Evolutionary conservation across 2,888 invertebrate genomes (phyloP).

Genomic region (Opisthograptis luteolata): DNA sequence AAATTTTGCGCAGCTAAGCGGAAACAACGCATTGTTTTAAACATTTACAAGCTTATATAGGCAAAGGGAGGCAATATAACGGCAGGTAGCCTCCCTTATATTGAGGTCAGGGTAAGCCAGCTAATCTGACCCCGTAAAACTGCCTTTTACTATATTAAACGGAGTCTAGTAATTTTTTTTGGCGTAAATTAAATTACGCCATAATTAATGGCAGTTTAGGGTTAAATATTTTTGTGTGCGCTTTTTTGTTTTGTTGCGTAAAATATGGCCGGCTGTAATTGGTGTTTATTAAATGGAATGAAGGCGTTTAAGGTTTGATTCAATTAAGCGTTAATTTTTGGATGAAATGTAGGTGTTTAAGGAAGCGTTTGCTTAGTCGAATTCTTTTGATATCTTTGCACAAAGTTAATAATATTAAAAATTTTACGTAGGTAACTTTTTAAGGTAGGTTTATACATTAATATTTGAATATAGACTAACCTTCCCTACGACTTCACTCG

Average conservation of each 20-base stretch:
- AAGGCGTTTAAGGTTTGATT: background rate
- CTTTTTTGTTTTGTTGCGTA: too few species aligned
- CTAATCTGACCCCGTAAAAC: slow-evolving; percentile 34
- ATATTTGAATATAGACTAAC: too few species aligned
- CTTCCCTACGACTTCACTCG: too few species aligned
- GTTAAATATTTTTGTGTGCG: slow-evolving; percentile 24
- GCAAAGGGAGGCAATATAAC: slow-evolving; percentile 22
- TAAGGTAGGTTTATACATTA: too few species aligned
- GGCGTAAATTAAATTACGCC: slow-evolving; percentile 37
- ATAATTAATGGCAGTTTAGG: slow-evolving; percentile 35
- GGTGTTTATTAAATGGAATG: slow-evolving; percentile 18
- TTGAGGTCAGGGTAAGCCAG: slow-evolving; percentile 32
- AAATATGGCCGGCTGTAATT: slow-evolving; percentile 19
- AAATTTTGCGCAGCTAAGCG: slow-evolving; percentile 24
- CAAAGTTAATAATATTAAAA: too few species aligned
- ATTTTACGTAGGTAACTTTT: too few species aligned
- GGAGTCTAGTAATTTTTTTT: slow-evolving; percentile 26
- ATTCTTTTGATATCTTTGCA: too few species aligned
- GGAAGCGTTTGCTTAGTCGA: too few species aligned
- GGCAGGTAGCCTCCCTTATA: slow-evolving; percentile 20
- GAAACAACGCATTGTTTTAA: slow-evolving; percentile 24
- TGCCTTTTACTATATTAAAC: slow-evolving; percentile 35
- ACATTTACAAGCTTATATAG: slow-evolving; percentile 23
- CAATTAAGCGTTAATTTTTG: background rate
- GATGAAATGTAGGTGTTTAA: too few species aligned